Base-by-base conservation (phyloP, 2,113 vertebrate species). In the Chinchilla lanigera region DNA sequence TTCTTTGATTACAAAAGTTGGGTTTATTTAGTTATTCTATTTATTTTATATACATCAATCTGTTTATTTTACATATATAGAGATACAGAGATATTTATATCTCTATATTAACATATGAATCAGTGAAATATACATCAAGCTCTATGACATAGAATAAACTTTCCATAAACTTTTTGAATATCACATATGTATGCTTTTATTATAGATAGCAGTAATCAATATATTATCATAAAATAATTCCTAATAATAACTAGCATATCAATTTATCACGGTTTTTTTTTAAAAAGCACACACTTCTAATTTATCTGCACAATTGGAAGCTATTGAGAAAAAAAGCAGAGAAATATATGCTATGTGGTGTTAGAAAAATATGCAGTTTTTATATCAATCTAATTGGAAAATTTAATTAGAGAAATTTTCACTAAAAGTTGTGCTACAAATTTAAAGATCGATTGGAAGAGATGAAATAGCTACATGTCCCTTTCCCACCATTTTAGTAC, bases 391-490 rank as follows among this genome's bases (percentile, higher is more conserved):
- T 77, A 24, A 16, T 52, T 63, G 41, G 22, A 93, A 85, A 86
- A 58, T 73, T 54, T 50, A 65, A 41, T 22, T 83, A 17, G 61
- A 17, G 61, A 77, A 77, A 89, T 35, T 38, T 86, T 88, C 13
- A 83, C 17, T 77, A 22, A 52, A 35, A 75, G 35, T 6, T 81
- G 0, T 41, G 16, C 47, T 69, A 50, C 9, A 75, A 12, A 28
- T 73, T 86, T 75, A 52, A 56, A 33, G 19, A 65, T 4, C 17
- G 41, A 35, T 8, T 52, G 4, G 9, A 30, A 56, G n/a, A 95
- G 2, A 12, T n/a, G 6, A 2, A 41, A 19, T 58, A 28, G 5
- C 47, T 58, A 38, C 17, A 11, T 13, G 1, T 38, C 2, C 3
- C 17, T 2, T n/a, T 75, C 24, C 4, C 11, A 28, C 16, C 22